Evolutionary conservation across 1,140 invertebrate species (phyloP).

Genomic region (Vanessa tameamea): DNA sequence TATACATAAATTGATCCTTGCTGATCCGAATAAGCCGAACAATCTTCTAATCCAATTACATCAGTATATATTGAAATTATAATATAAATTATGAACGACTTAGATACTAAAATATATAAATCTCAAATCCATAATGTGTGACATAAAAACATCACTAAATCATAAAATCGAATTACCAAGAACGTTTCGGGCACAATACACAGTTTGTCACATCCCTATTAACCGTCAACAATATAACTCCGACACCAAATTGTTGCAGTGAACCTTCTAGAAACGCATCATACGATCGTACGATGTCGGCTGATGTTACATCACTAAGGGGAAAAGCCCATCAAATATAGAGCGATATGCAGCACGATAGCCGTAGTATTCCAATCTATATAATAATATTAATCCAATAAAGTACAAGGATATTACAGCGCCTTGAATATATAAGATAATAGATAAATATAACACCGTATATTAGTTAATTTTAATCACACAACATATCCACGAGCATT

Average conservation of each 20-base stretch:
- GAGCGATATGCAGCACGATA: neutral
- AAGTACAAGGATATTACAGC: too few relatives aligned
- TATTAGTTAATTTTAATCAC: too few relatives aligned
- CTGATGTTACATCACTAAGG: slow-evolving; percentile 24
- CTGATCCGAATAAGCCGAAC: too few relatives aligned
- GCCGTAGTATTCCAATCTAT: neutral
- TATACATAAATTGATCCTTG: too few relatives aligned
- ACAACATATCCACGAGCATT: too few relatives aligned
- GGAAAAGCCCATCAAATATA: neutral
- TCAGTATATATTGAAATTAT: neutral
- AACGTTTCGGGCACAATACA: slow-evolving; percentile 25
- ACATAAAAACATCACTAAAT: neutral
- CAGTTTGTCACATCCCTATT: slow-evolving; percentile 18
- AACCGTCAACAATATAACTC: slow-evolving; percentile 20
- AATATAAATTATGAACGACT: neutral
- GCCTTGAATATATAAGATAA: too few relatives aligned
- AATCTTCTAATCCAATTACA: too few relatives aligned
- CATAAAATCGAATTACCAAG: slow-evolving; percentile 7
- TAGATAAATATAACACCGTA: too few relatives aligned
- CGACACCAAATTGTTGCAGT: slow-evolving; percentile 23
- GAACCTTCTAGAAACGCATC: slow-evolving; percentile 24
- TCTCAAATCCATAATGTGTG: neutral
- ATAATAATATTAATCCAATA: too few relatives aligned
- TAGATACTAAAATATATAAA: neutral
- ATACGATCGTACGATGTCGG: slow-evolving; percentile 32